Evolutionary conservation across 2,888 invertebrate genomes (phyloP), one percentile per base, ranked within the genome.

Genomic region (Acrobasis consociella): DNA sequence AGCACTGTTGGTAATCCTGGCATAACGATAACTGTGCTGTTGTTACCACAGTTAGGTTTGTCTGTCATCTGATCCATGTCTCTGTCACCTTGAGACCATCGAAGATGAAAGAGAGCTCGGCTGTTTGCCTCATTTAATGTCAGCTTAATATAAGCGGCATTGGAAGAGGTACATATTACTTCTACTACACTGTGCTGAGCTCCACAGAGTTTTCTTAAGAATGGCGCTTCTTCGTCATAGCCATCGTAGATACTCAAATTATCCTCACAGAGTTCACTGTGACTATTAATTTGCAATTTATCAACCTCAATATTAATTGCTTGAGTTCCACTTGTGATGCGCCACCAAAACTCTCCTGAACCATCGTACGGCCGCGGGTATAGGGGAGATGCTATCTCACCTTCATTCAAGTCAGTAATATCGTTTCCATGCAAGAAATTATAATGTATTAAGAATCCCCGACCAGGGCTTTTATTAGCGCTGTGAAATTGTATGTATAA

Each of bases 401-500:
- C 98, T 3, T 71, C 81, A 0, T 90, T 83, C 10, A 83, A 74
- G 5, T 96, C 97, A 15, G 80, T 91, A 1, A 98, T 80, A 49
- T 96, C 95, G 73, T 95, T 96, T 39, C 95, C 95, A 76, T 94
- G 94, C 50, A 94, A 94, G 75, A 95, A 93, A 60, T 91, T 93
- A 79, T 95, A 98, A 71, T 95, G 94, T 0, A 95, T 95, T 58
- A 95, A 77, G 82, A 99, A 99, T 63, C 98, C 98, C 70, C 88
- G 89, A 0, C 93, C 94, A 3, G 93, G 93, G 1, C 90, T 90
- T 68, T 90, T 87, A 16, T 89, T 85, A 67, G 94, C 93, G 72
- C 95, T 96, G 69, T 95, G 94, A 79, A 98, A 98, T 79, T 95
- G 95, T 1, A 98, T 87, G 94, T 96, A 97, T 15, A 97, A 78